phyloP scores from a whole-genome alignment of 2,888 invertebrate genomes.

The Tetheella fluctuosa region DNA sequence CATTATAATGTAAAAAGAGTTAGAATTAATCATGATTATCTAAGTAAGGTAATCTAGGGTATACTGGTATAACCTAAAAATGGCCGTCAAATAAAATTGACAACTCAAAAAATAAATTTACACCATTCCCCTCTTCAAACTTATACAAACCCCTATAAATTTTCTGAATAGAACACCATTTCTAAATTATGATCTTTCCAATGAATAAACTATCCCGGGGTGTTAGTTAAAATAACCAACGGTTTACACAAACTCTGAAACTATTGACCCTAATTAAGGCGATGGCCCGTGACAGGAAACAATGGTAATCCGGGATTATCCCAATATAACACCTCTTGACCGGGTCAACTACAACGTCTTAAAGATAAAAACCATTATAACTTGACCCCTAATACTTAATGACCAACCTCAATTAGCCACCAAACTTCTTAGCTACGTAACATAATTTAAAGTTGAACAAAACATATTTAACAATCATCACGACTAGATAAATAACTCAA shows the following conservation, averaged over 20 bases:
- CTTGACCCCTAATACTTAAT: constrained; percentile 22
- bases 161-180: not conserved
- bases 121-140: not conserved
- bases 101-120: not conserved
- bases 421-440: not conserved
- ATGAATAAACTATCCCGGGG: constrained; percentile 26
- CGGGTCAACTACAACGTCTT: constrained; percentile 47
- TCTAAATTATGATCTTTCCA: not conserved
- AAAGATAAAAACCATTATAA: constrained; percentile 20
- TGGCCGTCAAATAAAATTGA: no score
- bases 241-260: constrained; percentile 50
- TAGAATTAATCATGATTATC: no score
- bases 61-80: no score
- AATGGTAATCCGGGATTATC: constrained; percentile 78
- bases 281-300: constrained; percentile 72
- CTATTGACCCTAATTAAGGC: constrained; percentile 79
- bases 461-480: not conserved
- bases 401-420: not conserved
- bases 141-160: not conserved
- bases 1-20: no score
- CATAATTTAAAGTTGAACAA: not conserved
- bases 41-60: no score
- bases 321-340: constrained; percentile 80
- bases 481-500: constrained; percentile 13
- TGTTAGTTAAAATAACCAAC: constrained; percentile 55